Base-by-base conservation (phyloP, 2,113 vertebrate genomes). In the Prionailurus bengalensis region DNA sequence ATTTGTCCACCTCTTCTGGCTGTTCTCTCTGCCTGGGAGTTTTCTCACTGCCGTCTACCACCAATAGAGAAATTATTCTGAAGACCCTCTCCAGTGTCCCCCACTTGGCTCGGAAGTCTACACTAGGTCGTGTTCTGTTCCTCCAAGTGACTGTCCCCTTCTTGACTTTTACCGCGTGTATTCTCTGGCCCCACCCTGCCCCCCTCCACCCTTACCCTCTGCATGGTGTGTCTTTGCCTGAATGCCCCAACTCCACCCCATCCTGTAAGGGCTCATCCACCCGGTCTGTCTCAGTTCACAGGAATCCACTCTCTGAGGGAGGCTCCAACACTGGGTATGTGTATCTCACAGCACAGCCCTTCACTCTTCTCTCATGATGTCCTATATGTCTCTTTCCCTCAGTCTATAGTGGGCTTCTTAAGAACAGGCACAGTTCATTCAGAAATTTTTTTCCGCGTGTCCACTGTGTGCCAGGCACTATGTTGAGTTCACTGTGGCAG, bases 381-480 rank as follows among this genome's bases (percentile, higher is more conserved):
- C 27, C 5, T 17, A 1, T n/a, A 19, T 31, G 15, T 27, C 58
- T 78, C 53, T 91, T 95, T 63, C 68, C 42, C 48, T 33, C 55
- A 65, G 45, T 33, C 25, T 70, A 66, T 61, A 81, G 58, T n/a
- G 33, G 33, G 70, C 82, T 66, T 66, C 76, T 81, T 91, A 71
- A 91, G 68, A 87, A 61, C 7, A 90, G 65, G n/a, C 53, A 48
- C 23, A 23, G 19, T 84, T 96, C 76, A 94, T 97, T 84, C 58
- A 86, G 89, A 85, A 95, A 95, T n/a, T 61, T 89, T 21, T 55
- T 55, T 5, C 53, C 73, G 3, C 0, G 0, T 12, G 9, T 25
- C n/a, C 45, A 15, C 83, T 36, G 33, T 53, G 53, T 80, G 63
- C 61, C 66, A 45, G 82, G 71, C 61, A 21, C 48, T 79, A 13